phyloP scores from a whole-genome alignment of 1,140 invertebrate species.

The Holotrichia oblita region DNA sequence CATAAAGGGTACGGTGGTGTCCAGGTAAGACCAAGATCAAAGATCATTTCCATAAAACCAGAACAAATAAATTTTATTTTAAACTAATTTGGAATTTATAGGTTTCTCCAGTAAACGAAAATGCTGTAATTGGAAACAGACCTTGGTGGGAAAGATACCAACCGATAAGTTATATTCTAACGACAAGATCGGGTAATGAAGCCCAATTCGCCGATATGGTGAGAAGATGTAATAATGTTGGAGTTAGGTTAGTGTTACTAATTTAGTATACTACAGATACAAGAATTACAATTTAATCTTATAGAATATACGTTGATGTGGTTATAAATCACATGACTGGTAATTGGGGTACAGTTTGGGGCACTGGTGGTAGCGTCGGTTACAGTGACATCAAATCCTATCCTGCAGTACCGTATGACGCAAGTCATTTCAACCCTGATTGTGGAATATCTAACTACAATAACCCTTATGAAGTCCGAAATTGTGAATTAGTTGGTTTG shows the following conservation, averaged over 20 bases:
- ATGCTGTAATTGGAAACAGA: conserved; percentile 63
- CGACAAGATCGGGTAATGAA: conserved; percentile 80
- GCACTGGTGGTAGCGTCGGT: conserved; percentile 69
- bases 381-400: conserved; percentile 64
- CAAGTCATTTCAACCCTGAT: conserved; percentile 66
- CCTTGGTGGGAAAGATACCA: conserved; percentile 91
- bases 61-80: neutral
- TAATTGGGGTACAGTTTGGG: conserved; percentile 64
- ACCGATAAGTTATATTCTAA: conserved; percentile 84
- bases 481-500: conserved; percentile 78
- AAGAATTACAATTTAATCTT: conserved; percentile 27
- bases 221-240: conserved; percentile 54
- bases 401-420: conserved; percentile 67
- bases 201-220: conserved; percentile 77
- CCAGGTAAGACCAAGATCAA: conserved; percentile 62
- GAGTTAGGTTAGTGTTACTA: conserved; percentile 51
- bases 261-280: neutral
- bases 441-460: conserved; percentile 65
- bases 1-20: conserved; percentile 81
- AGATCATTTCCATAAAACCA: neutral
- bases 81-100: conserved; percentile 46
- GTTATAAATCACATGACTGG: conserved; percentile 91
- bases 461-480: conserved; percentile 67
- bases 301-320: conserved; percentile 84
- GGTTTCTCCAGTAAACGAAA: conserved; percentile 71